Base-by-base conservation (phyloP, 2,113 vertebrate genomes). In the Anarrhichthys ocellatus region DNA sequence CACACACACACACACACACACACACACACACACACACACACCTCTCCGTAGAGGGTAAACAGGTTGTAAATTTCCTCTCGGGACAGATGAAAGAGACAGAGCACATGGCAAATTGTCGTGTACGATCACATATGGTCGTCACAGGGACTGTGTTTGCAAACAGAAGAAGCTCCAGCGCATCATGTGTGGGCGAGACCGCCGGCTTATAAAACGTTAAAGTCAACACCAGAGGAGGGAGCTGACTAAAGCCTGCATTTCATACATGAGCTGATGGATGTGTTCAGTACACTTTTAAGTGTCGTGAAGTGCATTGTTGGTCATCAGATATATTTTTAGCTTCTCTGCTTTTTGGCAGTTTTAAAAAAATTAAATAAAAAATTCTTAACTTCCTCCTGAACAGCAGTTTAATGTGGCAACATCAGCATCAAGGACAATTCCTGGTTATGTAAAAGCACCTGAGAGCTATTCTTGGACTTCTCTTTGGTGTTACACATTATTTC, bases 81-180 rank as follows among this genome's bases (percentile, higher is more conserved):
- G 82, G 42, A 62, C 27, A 79, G 77, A 88, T 88, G 82, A 89
- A 92, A 88, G 86, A 83, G 72, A 62, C 40, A 44, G 67, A 64
- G 78, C 84, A 84, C 77, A 58, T 82, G 78, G 88, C 38, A 85
- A 79, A 85, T 66, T 77, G 87, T 87, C 79, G 62, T 87, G 74
- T 82, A 67, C 50, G 20, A 74, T 54, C 75, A 46, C 81, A 81
- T 52, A 66, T 59, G 67, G 78, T 8, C 59, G 29, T 70, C 46
- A 83, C 82, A 81, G 70, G 20, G 76, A 67, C 75, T 36, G 11
- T 73, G 84, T 74, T 75, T 87, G 71, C 82, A 71, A 86, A 86
- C 74, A 80, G 73, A 17, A 36, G 11, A 76, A 36, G 32, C 34
- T 34, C 44, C 29, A 10, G 67, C 38, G 32, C 44, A 3, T 18